Evolutionary conservation across 1,140 invertebrate species (phyloP), one percentile per base, ranked within the genome.

Genomic region (Sinella curviseta): DNA sequence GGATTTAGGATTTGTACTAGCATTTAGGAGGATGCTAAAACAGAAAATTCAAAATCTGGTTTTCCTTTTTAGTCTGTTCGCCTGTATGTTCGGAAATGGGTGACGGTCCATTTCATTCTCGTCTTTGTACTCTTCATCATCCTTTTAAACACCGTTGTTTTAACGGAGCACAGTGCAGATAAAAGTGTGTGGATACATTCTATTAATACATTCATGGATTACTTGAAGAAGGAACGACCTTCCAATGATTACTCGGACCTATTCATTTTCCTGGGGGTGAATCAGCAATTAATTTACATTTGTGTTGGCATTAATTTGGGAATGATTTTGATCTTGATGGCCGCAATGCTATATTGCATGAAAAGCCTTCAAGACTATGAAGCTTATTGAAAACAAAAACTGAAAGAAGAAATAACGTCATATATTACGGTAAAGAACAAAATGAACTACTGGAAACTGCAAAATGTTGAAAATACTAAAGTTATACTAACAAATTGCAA

Each of bases 31-130:
- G n/a, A n/a, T n/a, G n/a, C n/a, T n/a, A n/a, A n/a, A n/a, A n/a
- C n/a, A 24, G 24, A 60, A 60, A n/a, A 60, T 60, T 60, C n/a
- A n/a, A n/a, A n/a, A n/a, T n/a, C n/a, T n/a, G n/a, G n/a, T 24
- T n/a, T 60, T 60, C n/a, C 14, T 17, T n/a, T 60, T 24, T 60
- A 60, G 55, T n/a, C 24, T n/a, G 3, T 60, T 60, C 55, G n/a
- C 8, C 55, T 60, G 3, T 60, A 60, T 24, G 24, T 24, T 60
- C 14, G 55, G 55, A 60, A 60, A 26, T 78, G 77, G 77, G 24
- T 78, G 8, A 78, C 39, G 1, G 31, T 78, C 28, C 77, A 78
- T 28, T 73, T 73, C 39, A 26, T 57, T 20, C 48, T 77, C 55
- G 17, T 65, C 3, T 77, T 57, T 26, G 76, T 67, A 8, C 16